These are phyloP conservation scores for Chloropsis hardwickii DNA, from an alignment of 2,113 vertebrate genomes.

Conservation along the genomic window DNA sequence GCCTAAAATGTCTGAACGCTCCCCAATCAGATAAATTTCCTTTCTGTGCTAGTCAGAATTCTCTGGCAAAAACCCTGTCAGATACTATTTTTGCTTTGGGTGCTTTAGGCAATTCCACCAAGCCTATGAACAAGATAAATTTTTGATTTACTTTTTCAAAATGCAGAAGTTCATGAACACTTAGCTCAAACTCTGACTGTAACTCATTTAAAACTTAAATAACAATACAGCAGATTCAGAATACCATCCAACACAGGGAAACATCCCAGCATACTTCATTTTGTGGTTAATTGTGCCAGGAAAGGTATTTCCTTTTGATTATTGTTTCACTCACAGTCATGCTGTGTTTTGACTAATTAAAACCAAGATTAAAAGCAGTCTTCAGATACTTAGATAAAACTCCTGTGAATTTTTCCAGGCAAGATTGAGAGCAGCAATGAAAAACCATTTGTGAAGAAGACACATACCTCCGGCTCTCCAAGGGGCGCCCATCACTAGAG, in stretches of 20 bases:
- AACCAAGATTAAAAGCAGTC: background rate
- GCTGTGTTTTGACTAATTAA: background rate
- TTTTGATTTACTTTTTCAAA: background rate
- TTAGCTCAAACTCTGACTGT: background rate
- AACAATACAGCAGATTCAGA: background rate
- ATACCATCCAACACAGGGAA: background rate
- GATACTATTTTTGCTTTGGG: background rate
- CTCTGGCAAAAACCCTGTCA: background rate
- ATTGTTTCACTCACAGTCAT: background rate
- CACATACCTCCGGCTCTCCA: slow-evolving; percentile 84
- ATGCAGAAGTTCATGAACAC: background rate
- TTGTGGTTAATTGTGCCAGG: background rate
- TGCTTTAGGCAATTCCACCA: background rate
- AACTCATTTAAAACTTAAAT: background rate
- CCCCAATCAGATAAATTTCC: background rate
- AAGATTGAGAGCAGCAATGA: background rate
- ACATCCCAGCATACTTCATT: background rate
- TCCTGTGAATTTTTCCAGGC: background rate
- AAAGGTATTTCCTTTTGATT: background rate
- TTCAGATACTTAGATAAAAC: background rate
- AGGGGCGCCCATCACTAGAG: slow-evolving; percentile 88
- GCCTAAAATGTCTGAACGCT: background rate
- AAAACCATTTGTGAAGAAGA: background rate
- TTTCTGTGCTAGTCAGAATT: background rate
- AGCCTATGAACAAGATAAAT: background rate